These are phyloP conservation scores for Psilopsiagon aymara DNA, from an alignment of 2,113 vertebrate genomes.

Conservation along the genomic window DNA sequence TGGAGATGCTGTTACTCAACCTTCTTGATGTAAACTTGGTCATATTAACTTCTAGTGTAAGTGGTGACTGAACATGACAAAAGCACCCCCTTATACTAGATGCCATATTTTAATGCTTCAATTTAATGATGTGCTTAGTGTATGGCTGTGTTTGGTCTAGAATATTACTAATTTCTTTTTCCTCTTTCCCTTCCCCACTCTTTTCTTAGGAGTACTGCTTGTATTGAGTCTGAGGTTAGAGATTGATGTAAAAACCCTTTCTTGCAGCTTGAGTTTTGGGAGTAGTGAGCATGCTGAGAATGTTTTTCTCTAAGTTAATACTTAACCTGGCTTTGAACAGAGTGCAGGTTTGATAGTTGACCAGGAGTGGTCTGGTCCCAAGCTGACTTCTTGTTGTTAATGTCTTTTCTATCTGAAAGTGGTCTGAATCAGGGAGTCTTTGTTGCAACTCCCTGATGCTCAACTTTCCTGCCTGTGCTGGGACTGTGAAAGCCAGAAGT, in stretches of 20 bases:
- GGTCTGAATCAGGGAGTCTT: too few species aligned
- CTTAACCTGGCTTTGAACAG: background rate
- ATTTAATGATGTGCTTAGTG: background rate
- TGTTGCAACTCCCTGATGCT: background rate
- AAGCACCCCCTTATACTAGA: background rate
- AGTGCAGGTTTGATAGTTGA: background rate
- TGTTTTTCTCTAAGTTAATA: background rate
- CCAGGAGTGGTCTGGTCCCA: background rate
- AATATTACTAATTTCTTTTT: background rate
- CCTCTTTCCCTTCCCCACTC: background rate
- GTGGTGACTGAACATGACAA: background rate
- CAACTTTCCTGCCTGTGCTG: background rate
- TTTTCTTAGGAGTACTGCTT: background rate
- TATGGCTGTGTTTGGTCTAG: background rate
- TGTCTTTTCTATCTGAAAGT: background rate
- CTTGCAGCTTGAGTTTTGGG: background rate
- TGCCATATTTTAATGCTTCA: background rate
- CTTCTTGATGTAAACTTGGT: background rate
- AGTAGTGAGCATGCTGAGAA: background rate
- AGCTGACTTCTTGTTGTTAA: background rate
- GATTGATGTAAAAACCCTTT: background rate
- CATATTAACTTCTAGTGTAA: rapidly evolving
- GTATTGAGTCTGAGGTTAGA: background rate
- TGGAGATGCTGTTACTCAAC: background rate
- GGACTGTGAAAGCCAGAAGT: background rate